A percentile compares a stretch with the other conserved stretches of the same genome.
These are phyloP conservation scores for Eupleurogrammus muticus DNA, from an alignment of 2,797 vertebrate species.

Conservation along the genomic window DNA sequence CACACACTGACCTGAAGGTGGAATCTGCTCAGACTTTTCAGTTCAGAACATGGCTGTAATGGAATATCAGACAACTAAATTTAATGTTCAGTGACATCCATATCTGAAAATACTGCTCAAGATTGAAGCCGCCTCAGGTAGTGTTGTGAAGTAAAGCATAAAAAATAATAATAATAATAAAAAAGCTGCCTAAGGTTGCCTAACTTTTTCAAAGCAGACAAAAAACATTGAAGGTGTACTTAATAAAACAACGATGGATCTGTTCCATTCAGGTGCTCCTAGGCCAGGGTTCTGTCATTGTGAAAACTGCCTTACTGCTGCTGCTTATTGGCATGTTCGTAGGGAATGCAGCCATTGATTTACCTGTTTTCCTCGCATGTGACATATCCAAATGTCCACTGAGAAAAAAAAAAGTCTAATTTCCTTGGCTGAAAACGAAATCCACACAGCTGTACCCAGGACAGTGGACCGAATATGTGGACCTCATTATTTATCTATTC, in stretches of 20 bases:
- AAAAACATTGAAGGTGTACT: neutral
- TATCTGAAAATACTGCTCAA: neutral
- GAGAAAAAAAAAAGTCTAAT: neutral
- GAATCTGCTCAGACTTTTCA: neutral
- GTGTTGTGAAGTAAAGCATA: too few relatives aligned
- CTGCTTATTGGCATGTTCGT: conserved; percentile 2
- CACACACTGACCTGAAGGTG: neutral
- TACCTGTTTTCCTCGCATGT: neutral
- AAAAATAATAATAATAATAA: too few relatives aligned
- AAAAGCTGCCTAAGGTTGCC: too few relatives aligned
- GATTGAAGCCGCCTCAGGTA: too few relatives aligned
- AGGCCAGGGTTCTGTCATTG: neutral
- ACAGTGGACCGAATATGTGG: conserved; percentile 21
- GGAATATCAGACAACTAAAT: neutral
- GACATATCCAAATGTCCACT: conserved; percentile 6
- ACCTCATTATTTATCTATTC: conserved; percentile 39
- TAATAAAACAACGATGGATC: neutral
- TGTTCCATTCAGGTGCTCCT: neutral
- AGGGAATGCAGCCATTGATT: neutral
- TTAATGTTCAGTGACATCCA: conserved; percentile 8
- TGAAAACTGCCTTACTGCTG: neutral
- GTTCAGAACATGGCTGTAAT: neutral
- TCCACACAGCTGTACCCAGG: conserved; percentile 8
- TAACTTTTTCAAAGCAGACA: neutral
- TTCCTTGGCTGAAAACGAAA: neutral